A percentile compares a stretch with the other conserved stretches of the same genome.
Evolutionary conservation across 1,140 invertebrate species (phyloP).

Genomic region (Luehdorfia chinensis): DNA sequence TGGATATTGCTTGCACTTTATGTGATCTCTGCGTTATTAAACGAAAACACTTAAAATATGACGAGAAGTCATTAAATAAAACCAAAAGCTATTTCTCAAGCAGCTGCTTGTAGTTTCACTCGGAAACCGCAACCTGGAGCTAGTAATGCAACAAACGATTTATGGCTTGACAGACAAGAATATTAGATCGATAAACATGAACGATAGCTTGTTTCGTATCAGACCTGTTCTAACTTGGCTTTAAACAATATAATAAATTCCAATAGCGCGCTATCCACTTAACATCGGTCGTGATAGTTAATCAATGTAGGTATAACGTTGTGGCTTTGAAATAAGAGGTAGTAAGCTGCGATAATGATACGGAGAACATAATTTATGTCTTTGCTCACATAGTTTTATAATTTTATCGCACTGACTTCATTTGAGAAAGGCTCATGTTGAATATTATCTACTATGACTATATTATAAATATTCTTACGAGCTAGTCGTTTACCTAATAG

Average conservation of each 20-base stretch:
- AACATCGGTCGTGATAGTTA: slow-evolving; percentile 35
- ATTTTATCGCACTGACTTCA: too few species aligned
- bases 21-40: slow-evolving; percentile 15
- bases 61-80: too few species aligned
- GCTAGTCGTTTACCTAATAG: too few species aligned
- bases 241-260: slow-evolving; percentile 26
- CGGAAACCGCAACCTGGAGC: slow-evolving; percentile 6
- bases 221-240: slow-evolving; percentile 16
- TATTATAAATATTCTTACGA: too few species aligned
- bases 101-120: slow-evolving; percentile 1
- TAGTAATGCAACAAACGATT: slow-evolving; percentile 6
- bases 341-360: too few species aligned
- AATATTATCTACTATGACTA: too few species aligned
- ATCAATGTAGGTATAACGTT: slow-evolving; percentile 28
- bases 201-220: slow-evolving; percentile 17
- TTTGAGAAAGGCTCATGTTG: too few species aligned
- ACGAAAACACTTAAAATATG: too few species aligned
- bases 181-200: slow-evolving; percentile 16
- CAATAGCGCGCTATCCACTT: slow-evolving; percentile 33
- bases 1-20: too few species aligned
- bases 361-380: too few species aligned
- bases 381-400: too few species aligned
- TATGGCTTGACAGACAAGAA: slow-evolving; percentile 9
- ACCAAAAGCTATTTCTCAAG: slow-evolving; percentile 4
- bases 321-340: slow-evolving; percentile 22